A percentile compares a stretch with the other conserved stretches of the same genome.
Evolutionary conservation across 92 coral and sea anemone genomes (phyloP).

Genomic region (Palythoa caribaeorum): DNA sequence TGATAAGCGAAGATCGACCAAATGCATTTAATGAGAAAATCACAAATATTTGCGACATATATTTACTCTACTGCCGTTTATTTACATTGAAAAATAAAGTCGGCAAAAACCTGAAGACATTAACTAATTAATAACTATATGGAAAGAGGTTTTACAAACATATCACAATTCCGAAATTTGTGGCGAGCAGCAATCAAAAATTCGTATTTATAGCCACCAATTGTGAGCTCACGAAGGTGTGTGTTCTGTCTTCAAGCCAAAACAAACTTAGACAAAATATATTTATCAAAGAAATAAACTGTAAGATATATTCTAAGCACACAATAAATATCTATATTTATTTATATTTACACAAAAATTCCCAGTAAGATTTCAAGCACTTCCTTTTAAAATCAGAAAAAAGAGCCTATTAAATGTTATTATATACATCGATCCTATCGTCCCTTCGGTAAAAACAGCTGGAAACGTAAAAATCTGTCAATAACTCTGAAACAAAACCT

Average conservation of each 20-base stretch:
- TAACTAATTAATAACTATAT: background rate
- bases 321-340: background rate
- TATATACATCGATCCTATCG: background rate
- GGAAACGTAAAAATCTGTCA: conserved; percentile 28
- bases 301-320: background rate
- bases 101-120: background rate
- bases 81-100: background rate
- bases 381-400: background rate
- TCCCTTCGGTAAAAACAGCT: conserved; percentile 22
- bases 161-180: conserved; percentile 23
- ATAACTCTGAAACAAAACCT: conserved; percentile 14
- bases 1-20: background rate
- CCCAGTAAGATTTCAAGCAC: background rate
- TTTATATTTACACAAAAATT: too few species aligned
- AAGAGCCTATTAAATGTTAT: background rate
- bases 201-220: background rate
- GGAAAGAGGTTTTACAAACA: background rate
- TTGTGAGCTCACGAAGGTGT: conserved; percentile 6
- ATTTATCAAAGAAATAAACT: conserved; percentile 20
- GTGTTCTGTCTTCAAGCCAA: conserved; percentile 40
- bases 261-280: conserved; percentile 8
- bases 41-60: background rate
- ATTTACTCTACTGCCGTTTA: background rate
- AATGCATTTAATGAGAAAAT: background rate
- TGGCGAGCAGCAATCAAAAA: background rate